Conservation (phyloP, 2,888 invertebrate species). For the Petrophora chlorosata region DNA sequence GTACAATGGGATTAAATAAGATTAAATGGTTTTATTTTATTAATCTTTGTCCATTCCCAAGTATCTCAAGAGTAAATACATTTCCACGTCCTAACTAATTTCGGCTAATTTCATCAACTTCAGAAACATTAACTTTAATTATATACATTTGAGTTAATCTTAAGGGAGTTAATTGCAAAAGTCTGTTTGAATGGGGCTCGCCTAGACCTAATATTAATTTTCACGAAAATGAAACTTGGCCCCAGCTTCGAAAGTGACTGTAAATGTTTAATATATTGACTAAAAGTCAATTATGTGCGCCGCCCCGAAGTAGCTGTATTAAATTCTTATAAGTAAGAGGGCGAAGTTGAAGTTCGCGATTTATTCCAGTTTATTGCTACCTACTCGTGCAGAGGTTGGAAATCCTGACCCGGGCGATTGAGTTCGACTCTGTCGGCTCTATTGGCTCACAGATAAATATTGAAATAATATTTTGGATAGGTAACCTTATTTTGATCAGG, state of each 20-base stretch:
- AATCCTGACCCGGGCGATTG: too few relatives aligned
- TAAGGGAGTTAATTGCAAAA: slow-evolving; percentile 9
- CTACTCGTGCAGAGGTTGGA: neutral
- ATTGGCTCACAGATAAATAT: too few relatives aligned
- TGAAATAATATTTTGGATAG: too few relatives aligned
- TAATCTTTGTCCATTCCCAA: too few relatives aligned
- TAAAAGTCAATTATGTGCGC: slow-evolving; percentile 11
- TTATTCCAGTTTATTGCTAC: neutral
- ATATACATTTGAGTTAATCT: slow-evolving; percentile 13
- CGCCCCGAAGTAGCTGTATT: slow-evolving; percentile 1
- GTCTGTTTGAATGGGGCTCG: slow-evolving; percentile 15
- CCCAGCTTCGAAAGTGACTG: slow-evolving; percentile 1
- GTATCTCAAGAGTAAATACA: too few relatives aligned
- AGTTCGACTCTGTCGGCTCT: too few relatives aligned
- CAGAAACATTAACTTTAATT: slow-evolving; percentile 12
- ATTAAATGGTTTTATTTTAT: too few relatives aligned
- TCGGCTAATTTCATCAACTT: slow-evolving; percentile 12
- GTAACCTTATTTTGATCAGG: too few relatives aligned
- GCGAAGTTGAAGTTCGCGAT: neutral
- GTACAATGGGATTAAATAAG: too few relatives aligned
- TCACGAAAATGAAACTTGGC: slow-evolving; percentile 1
- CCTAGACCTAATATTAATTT: slow-evolving; percentile 18
- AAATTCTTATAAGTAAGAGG: slow-evolving; percentile 5
- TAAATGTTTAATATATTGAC: slow-evolving; percentile 11
- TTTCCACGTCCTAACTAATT: neutral